Conservation (phyloP, 2,888 invertebrate genomes). For the Latrodectus elegans region DNA sequence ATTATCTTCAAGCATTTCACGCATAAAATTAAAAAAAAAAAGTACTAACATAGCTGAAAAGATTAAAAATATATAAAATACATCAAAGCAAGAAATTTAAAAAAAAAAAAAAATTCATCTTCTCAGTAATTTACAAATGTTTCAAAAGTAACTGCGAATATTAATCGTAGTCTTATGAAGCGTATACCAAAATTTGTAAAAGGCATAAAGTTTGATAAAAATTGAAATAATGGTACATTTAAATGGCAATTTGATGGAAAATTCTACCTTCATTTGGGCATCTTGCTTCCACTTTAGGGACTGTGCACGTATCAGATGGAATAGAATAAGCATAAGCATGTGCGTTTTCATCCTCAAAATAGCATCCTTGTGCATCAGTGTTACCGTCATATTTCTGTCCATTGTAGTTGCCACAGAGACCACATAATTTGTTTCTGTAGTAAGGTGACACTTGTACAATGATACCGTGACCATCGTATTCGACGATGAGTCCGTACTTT, state of each 20-base stretch:
- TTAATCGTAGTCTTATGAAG: too few species aligned
- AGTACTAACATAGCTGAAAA: too few species aligned
- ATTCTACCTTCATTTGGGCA: slow-evolving; percentile 53
- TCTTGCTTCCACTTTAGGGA: slow-evolving; percentile 50
- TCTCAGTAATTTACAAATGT: too few species aligned
- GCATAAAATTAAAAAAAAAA: too few species aligned
- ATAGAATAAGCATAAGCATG: slow-evolving; percentile 71
- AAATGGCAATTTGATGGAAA: background rate
- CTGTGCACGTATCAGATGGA: slow-evolving; percentile 61
- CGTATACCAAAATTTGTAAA: background rate
- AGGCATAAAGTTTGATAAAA: background rate
- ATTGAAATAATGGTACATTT: background rate
- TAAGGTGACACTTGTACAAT: slow-evolving; percentile 65
- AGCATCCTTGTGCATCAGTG: slow-evolving; percentile 69
- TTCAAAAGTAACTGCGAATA: too few species aligned
- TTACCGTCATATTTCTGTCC: slow-evolving; percentile 71
- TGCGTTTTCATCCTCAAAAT: slow-evolving; percentile 57
- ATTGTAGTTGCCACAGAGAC: slow-evolving; percentile 72
- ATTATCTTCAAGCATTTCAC: too few species aligned
- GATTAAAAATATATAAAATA: too few species aligned
- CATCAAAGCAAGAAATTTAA: too few species aligned
- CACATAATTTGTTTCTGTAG: slow-evolving; percentile 72
- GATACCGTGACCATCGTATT: slow-evolving; percentile 63
- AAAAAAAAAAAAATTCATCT: too few species aligned
- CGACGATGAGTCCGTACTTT: slow-evolving; percentile 61